Evolutionary conservation across 2,113 vertebrate genomes (phyloP).

Genomic region (Atrichornis clamosus): DNA sequence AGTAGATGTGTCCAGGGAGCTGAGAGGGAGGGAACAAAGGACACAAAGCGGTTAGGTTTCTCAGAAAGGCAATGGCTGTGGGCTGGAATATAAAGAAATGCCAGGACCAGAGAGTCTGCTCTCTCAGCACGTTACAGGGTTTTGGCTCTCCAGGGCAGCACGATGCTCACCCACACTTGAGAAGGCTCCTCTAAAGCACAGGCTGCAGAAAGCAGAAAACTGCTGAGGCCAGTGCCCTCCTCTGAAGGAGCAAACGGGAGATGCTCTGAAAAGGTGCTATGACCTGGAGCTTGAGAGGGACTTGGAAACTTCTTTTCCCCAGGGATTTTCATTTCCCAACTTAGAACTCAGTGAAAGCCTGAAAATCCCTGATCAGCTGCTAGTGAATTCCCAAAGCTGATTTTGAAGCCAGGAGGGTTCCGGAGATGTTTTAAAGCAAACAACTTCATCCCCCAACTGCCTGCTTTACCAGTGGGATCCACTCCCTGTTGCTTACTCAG

Average conservation of each 20-base stretch:
- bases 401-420: background rate
- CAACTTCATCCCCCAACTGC: background rate
- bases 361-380: background rate
- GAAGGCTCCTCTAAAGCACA: background rate
- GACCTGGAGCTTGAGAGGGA: background rate
- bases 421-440: background rate
- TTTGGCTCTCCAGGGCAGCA: background rate
- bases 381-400: background rate
- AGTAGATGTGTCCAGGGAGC: conserved; percentile 22
- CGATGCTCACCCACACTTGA: background rate
- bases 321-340: background rate
- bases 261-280: background rate
- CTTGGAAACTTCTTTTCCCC: background rate
- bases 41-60: conserved; percentile 50
- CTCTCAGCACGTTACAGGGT: background rate
- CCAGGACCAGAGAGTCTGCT: background rate
- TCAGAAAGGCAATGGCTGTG: conserved; percentile 53
- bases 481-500: background rate
- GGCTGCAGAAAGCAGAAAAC: background rate
- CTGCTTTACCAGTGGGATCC: background rate
- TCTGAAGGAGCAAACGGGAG: background rate
- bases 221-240: background rate
- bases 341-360: background rate
- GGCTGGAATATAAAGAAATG: conserved; percentile 30
- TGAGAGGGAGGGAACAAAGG: conserved; percentile 18